Base-by-base conservation (phyloP, 2,797 vertebrate species). In the Oreochromis grahami region DNA sequence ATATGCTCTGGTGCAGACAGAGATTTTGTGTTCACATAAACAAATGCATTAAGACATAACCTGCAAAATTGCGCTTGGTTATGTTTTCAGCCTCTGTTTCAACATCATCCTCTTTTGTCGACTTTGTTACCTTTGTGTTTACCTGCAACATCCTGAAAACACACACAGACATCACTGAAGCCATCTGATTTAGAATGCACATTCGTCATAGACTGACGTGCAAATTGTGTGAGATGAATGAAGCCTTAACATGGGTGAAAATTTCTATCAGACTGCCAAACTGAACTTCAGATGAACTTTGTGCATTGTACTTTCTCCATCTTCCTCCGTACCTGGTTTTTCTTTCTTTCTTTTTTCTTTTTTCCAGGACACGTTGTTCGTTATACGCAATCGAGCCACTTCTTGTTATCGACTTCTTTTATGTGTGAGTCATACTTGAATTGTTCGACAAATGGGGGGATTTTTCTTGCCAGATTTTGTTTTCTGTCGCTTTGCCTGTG, bases 261-360 rank as follows among this genome's bases (percentile, higher is more conserved):
- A 38, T 81, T n/a, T 68, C 56, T 84, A 58, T 82, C 82, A 82
- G 41, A 7, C 60, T 76, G 63, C 53, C 58, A 60, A 70, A 53
- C 63, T 88, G 68, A 91, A 90, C 85, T 86, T 87, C 48, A 85
- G 72, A 86, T 92, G 17, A 86, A 89, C 84, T 88, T 83, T 21
- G 50, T 51, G 7, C 77, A 29, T 80, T 85, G 74, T 56, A 43
- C 60, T 58, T 60, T 83, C 45, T 78, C 3, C 6, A 38, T 15
- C 24, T 14, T 29, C 50, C n/a, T 34, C 34, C 24, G 12, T 34
- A 65, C 79, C 24, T 81, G 74, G 74, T 84, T 86, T 86, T 79
- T 84, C 34, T 65, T 43, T 70, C 10, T 45, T 78, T 70, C 3
- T 70, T 26, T 26, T 7, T 34, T n/a, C 45, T 70, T 45, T 10